A percentile compares a stretch with the other conserved stretches of the same genome.
These are phyloP conservation scores for Ceratitis capitata DNA, from an alignment of 1,140 invertebrate genomes.

Conservation along the genomic window DNA sequence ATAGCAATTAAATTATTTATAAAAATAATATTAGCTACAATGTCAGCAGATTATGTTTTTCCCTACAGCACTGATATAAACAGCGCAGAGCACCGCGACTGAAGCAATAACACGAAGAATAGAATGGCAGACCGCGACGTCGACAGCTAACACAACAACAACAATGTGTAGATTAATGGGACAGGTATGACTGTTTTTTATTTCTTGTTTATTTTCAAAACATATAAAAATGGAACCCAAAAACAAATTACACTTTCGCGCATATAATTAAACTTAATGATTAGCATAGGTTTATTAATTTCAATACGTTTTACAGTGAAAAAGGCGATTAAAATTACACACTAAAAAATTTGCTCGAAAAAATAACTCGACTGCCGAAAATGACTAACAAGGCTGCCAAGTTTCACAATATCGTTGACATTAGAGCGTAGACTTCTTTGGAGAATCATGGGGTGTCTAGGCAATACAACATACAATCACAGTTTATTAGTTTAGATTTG, in stretches of 20 bases:
- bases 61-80: neutral
- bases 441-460: neutral
- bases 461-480: too few relatives aligned
- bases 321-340: neutral
- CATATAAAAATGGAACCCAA: neutral
- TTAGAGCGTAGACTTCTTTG: too few relatives aligned
- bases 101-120: neutral
- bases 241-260: neutral
- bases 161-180: neutral
- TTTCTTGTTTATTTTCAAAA: neutral
- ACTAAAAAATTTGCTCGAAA: conserved; percentile 13
- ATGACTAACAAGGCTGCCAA: conserved; percentile 15
- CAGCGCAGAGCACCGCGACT: neutral
- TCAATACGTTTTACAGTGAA: neutral
- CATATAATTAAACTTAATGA: neutral
- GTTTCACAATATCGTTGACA: neutral
- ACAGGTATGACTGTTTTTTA: neutral
- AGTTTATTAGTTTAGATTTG: too few relatives aligned
- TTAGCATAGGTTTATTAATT: neutral
- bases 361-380: conserved; percentile 15
- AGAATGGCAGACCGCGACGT: neutral
- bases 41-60: neutral
- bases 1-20: too few relatives aligned
- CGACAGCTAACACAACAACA: neutral
- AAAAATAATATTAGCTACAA: too few relatives aligned